Evolutionary conservation across 2,888 invertebrate species (phyloP).

Genomic region (Ophraella communa): DNA sequence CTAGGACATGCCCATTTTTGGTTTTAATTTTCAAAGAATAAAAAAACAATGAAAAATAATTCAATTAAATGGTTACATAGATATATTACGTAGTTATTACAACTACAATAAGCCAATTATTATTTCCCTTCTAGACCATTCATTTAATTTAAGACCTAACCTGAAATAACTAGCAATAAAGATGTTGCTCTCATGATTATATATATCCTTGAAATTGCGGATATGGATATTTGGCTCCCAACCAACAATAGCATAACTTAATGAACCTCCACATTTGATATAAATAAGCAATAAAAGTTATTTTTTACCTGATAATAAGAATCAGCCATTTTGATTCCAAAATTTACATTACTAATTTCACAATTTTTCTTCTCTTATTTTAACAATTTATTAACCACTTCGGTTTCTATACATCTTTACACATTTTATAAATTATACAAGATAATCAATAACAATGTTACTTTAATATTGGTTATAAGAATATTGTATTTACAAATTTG

Average conservation of each 20-base stretch:
- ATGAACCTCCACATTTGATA: background rate
- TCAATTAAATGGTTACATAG: background rate
- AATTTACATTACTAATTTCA: slow-evolving; percentile 36
- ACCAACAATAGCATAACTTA: background rate
- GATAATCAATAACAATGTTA: background rate
- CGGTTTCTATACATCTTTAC: slow-evolving; percentile 12
- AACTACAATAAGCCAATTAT: background rate
- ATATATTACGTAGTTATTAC: background rate
- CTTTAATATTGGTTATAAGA: slow-evolving; percentile 8
- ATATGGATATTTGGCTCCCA: background rate
- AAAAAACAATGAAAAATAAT: background rate
- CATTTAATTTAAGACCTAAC: slow-evolving; percentile 8
- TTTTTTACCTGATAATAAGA: slow-evolving; percentile 70
- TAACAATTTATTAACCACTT: slow-evolving; percentile 21
- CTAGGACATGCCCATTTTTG: slow-evolving; percentile 33
- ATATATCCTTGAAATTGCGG: slow-evolving; percentile 10
- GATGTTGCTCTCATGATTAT: slow-evolving; percentile 14
- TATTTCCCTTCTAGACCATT: background rate
- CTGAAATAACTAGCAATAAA: slow-evolving; percentile 15
- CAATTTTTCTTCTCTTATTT: slow-evolving; percentile 25
- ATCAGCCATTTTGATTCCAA: slow-evolving; percentile 67
- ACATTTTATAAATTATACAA: slow-evolving; percentile 9
- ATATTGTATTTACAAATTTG: slow-evolving; percentile 36
- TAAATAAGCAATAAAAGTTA: background rate
- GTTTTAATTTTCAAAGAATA: slow-evolving; percentile 22